Evolutionary conservation across 2,113 vertebrate species (phyloP), one percentile per base, ranked within the genome.

Genomic region (Ophiodon elongatus): DNA sequence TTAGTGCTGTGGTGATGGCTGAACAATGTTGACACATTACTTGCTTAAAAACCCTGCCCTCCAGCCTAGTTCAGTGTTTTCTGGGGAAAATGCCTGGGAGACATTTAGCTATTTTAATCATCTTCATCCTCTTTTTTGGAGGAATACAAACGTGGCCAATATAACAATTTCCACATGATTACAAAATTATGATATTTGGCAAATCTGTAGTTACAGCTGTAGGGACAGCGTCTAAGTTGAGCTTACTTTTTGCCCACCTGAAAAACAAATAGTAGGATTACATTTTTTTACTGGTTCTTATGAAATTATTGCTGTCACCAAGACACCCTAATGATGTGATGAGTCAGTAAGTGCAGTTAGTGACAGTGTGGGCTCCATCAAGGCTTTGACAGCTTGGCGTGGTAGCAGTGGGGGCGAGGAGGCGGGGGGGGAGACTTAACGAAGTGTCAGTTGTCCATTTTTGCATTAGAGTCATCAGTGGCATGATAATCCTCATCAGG

Each of bases 21-120:
- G 35, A 79, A 72, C 70, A 69, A 13, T 33, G 68, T 37, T 80
- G 84, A 83, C 86, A 64, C 23, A 43, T 63, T 56, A 66, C 39
- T 73, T 73, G 13, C 66, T 65, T 68, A n/a, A 63, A 64, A 81
- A 31, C 45, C 47, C 57, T 76, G 71, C 78, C 83, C 71, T 79
- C 29, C 15, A 43, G 59, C 33, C 21, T 1, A 2, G 65, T 76
- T 6, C 2, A 37, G 17, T 63, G 69, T 60, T 75, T 71, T 73
- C 62, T 64, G 21, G 29, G 8, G 80, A 57, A 80, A 57, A 74
- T 50, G 56, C 29, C 79, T 37, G 1, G 10, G 0, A 52, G 82
- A 68, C 21, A 15, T 59, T 67, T 19, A 64, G n/a, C n/a, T 39
- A 45, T 79, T 81, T 81, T 72, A 79, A 62, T 52, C 35, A 63